These are phyloP conservation scores for Trichonephila clavata DNA, from an alignment of 1,140 invertebrate species.

Conservation along the genomic window DNA sequence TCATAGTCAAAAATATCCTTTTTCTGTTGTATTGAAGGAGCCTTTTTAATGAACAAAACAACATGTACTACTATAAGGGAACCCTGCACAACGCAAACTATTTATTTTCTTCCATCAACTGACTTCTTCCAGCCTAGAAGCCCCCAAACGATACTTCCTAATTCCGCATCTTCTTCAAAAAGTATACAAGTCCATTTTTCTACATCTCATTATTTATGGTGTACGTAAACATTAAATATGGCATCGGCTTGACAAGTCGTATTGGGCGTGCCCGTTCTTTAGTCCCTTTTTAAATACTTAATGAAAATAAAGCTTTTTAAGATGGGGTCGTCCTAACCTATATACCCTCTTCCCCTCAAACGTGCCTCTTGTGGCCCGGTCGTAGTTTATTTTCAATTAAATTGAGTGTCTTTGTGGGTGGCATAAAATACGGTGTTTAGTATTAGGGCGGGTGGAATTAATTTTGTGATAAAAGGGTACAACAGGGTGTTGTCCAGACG, in stretches of 20 bases:
- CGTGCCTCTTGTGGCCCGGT: conserved; percentile 25
- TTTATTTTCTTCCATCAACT: neutral
- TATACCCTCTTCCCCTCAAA: conserved; percentile 20
- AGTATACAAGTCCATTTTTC: conserved; percentile 64
- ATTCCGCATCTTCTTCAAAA: conserved; percentile 42
- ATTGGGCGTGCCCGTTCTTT: conserved; percentile 68
- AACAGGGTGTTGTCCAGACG: conserved; percentile 69
- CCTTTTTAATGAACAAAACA: too few relatives aligned
- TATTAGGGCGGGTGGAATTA: conserved; percentile 62
- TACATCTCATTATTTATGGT: conserved; percentile 69
- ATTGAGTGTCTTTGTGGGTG: conserved; percentile 74
- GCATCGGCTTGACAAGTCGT: conserved; percentile 61
- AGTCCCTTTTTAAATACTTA: conserved; percentile 75
- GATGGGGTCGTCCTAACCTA: conserved; percentile 35
- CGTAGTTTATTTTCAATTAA: conserved; percentile 75
- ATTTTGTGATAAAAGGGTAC: conserved; percentile 75
- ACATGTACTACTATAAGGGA: too few relatives aligned
- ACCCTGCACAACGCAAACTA: too few relatives aligned
- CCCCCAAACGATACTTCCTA: too few relatives aligned
- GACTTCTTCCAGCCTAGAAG: neutral
- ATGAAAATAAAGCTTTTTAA: conserved; percentile 69
- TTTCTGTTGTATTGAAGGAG: too few relatives aligned
- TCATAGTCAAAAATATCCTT: too few relatives aligned
- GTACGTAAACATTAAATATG: conserved; percentile 74
- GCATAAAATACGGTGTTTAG: conserved; percentile 69